A percentile compares a stretch with the other conserved stretches of the same genome.
phyloP scores from a whole-genome alignment of 2,888 invertebrate species.

The Euclidia mi region DNA sequence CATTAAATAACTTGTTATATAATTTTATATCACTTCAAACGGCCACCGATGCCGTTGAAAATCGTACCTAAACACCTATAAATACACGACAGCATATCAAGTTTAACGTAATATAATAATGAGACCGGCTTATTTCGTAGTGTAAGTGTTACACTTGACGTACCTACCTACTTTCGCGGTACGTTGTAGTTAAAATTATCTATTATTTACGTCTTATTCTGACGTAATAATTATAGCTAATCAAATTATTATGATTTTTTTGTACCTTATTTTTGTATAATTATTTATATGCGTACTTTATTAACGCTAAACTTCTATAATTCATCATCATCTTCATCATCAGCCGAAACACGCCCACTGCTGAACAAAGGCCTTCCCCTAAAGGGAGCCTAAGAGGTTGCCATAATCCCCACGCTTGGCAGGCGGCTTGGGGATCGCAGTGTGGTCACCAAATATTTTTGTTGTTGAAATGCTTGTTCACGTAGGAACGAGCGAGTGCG shows the following conservation, averaged over 20 bases:
- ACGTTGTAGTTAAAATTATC: slow-evolving; percentile 9
- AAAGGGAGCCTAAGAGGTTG: too few relatives aligned
- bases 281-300: not conserved
- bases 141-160: too few relatives aligned
- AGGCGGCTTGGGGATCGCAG: too few relatives aligned
- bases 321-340: too few relatives aligned
- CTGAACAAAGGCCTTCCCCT: too few relatives aligned
- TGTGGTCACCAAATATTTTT: too few relatives aligned
- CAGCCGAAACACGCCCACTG: too few relatives aligned
- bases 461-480: too few relatives aligned
- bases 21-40: slow-evolving; percentile 7
- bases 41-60: slow-evolving; percentile 8
- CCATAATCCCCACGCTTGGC: too few relatives aligned
- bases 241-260: slow-evolving; percentile 7
- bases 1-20: slow-evolving; percentile 11
- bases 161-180: slow-evolving; percentile 3
- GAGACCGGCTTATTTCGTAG: slow-evolving; percentile 4
- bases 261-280: slow-evolving; percentile 9
- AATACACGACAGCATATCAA: slow-evolving; percentile 7
- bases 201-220: slow-evolving; percentile 11
- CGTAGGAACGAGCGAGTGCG: too few relatives aligned
- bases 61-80: slow-evolving; percentile 7
- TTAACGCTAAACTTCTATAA: slow-evolving; percentile 4
- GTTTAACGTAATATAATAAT: slow-evolving; percentile 7
- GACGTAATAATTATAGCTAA: slow-evolving; percentile 8